Percentiles rank a stretch among this genome's conserved stretches.
phyloP scores from a whole-genome alignment of 2,797 vertebrate species.

The Cryptoprocta ferox region DNA sequence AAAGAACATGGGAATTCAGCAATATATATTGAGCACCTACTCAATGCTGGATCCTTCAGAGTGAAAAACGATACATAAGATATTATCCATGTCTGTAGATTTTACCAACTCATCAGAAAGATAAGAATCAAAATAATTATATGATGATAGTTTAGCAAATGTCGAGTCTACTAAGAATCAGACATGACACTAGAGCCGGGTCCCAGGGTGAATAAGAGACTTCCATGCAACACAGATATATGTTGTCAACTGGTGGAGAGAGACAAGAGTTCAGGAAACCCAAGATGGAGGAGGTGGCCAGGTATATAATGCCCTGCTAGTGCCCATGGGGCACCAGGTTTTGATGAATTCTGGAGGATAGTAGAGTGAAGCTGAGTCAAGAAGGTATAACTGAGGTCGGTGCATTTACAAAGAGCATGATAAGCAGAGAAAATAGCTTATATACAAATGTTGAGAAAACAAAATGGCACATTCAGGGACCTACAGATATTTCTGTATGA shows the following conservation, averaged over 20 bases:
- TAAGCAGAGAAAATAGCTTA: background rate
- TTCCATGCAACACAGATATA: background rate
- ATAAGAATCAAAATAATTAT: background rate
- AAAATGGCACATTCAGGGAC: background rate
- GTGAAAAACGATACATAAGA: background rate
- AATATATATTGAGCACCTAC: background rate
- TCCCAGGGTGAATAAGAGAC: background rate
- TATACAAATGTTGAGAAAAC: background rate
- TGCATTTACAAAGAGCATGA: background rate
- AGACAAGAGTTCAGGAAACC: background rate
- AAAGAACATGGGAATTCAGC: background rate
- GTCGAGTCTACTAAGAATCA: background rate
- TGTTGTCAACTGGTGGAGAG: background rate
- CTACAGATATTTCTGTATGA: background rate
- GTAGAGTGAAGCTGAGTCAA: background rate
- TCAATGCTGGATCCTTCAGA: background rate
- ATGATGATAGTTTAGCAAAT: background rate
- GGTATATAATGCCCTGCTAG: no score
- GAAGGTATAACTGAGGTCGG: background rate
- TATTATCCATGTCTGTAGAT: background rate
- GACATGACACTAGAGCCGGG: background rate
- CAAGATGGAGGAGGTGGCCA: background rate
- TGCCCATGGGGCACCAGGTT: background rate
- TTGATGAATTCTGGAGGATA: background rate
- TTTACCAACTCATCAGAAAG: slow-evolving; percentile 12